phyloP scores from a whole-genome alignment of 2,797 vertebrate species.

The Sitta carolinensis region DNA sequence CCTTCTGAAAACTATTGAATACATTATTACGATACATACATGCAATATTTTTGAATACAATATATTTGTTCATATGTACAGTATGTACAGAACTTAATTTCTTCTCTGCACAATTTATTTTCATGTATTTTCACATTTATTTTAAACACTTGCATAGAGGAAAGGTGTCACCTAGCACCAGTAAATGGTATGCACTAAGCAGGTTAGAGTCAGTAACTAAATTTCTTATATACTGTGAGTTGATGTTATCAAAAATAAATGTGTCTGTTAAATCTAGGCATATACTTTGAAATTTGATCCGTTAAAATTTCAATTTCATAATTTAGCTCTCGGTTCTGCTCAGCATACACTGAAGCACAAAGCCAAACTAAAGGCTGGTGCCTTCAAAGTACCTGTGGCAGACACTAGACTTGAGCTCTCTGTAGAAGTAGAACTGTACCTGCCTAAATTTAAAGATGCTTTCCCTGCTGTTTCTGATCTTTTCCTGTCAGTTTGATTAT shows the following conservation, averaged over 20 bases:
- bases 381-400: neutral
- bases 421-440: neutral
- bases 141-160: neutral
- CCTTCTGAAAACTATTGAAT: neutral
- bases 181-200: neutral
- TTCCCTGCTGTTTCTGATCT: neutral
- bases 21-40: neutral
- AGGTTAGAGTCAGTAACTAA: neutral
- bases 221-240: neutral
- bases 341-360: neutral
- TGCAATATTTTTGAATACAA: neutral
- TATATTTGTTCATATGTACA: neutral
- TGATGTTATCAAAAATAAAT: neutral
- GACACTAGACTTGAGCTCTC: neutral
- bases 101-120: neutral
- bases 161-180: neutral
- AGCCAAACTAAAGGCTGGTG: neutral
- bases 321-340: neutral
- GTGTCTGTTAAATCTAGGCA: neutral
- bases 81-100: neutral
- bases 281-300: neutral
- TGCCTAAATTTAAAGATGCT: neutral
- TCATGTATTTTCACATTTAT: neutral
- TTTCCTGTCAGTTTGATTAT: neutral
- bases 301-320: neutral